These are phyloP conservation scores for Hyperoplus lanceolatus DNA, from an alignment of 2,797 vertebrate genomes.

Conservation along the genomic window DNA sequence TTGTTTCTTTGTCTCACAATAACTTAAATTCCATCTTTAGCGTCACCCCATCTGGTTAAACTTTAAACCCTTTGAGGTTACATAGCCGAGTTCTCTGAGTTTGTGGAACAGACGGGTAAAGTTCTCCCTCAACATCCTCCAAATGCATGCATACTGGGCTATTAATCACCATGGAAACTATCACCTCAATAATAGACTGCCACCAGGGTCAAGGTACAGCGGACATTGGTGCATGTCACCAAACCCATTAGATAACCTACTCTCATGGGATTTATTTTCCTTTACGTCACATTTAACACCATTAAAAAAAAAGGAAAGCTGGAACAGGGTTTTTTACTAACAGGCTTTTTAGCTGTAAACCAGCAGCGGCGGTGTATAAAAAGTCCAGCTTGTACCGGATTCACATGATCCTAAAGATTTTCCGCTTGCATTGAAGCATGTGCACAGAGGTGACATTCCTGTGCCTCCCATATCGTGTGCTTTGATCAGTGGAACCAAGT, in stretches of 20 bases:
- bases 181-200: conserved; percentile 48
- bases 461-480: conserved; percentile 53
- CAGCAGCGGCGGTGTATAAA: too few relatives aligned
- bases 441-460: conserved; percentile 68
- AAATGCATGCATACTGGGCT: conserved; percentile 18
- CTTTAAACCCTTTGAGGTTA: conserved; percentile 62
- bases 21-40: conserved; percentile 39
- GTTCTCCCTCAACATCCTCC: conserved; percentile 44
- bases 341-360: background rate
- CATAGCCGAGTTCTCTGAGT: conserved; percentile 34
- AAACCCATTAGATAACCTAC: conserved; percentile 18
- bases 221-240: conserved; percentile 40
- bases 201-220: conserved; percentile 63
- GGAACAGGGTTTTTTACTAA: background rate
- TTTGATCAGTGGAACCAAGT: conserved; percentile 64
- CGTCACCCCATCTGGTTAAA: conserved; percentile 50
- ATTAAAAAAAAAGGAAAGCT: conserved; percentile 1
- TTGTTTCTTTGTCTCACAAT: conserved; percentile 18
- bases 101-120: conserved; percentile 55
- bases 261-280: conserved; percentile 35
- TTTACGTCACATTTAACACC: conserved; percentile 35
- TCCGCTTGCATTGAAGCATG: conserved; percentile 10
- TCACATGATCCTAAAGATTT: conserved; percentile 23
- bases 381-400: background rate
- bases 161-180: conserved; percentile 69